Conservation (phyloP, 2,797 vertebrate genomes). For the Enteromius mattozi region DNA sequence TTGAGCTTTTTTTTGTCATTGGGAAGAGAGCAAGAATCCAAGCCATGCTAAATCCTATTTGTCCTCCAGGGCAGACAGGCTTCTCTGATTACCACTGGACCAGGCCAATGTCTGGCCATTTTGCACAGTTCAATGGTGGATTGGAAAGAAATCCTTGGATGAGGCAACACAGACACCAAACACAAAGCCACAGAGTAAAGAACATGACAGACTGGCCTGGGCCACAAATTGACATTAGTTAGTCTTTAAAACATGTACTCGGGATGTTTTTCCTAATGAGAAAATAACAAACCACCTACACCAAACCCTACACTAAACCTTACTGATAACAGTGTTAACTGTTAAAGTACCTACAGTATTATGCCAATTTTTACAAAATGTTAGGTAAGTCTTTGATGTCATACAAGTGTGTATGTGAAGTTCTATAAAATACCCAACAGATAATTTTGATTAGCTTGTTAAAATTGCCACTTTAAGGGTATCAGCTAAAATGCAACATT, state of each 20-base stretch:
- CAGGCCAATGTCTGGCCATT: constrained; percentile 52
- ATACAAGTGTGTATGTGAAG: neutral
- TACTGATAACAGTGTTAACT: neutral
- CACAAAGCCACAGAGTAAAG: constrained; percentile 45
- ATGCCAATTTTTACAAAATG: neutral
- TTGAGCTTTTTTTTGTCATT: constrained; percentile 54
- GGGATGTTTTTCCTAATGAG: neutral
- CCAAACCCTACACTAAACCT: neutral
- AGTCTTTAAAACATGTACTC: constrained; percentile 10
- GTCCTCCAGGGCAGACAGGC: constrained; percentile 55
- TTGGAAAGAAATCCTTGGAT: constrained; percentile 35
- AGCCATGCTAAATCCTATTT: constrained; percentile 64
- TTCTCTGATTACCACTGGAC: constrained; percentile 55
- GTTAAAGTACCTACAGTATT: neutral
- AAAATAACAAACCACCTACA: neutral
- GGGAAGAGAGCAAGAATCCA: constrained; percentile 56
- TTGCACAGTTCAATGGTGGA: constrained; percentile 47
- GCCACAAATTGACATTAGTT: constrained; percentile 14
- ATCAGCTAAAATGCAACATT: neutral
- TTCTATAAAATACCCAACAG: neutral
- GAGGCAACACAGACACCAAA: constrained; percentile 45
- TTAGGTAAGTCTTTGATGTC: neutral
- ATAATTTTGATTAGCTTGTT: neutral
- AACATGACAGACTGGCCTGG: constrained; percentile 31
- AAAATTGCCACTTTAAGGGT: neutral